phyloP scores from a whole-genome alignment of 2,797 vertebrate genomes.

The Spheniscus humboldti region DNA sequence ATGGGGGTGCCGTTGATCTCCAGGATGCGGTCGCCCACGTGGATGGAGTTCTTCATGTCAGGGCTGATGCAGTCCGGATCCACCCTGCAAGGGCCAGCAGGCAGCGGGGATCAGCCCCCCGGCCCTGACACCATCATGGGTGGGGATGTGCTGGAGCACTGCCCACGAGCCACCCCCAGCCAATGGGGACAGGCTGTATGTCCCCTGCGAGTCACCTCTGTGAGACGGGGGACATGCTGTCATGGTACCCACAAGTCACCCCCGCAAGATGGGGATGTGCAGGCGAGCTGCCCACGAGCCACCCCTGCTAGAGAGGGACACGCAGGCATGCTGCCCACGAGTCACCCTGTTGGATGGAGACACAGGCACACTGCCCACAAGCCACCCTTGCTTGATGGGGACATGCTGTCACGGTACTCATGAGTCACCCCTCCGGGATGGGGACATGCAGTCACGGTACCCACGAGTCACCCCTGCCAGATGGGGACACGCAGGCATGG shows the following conservation, averaged over 20 bases:
- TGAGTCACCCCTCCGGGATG: neutral
- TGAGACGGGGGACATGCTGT: neutral
- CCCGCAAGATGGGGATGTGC: fast-evolving
- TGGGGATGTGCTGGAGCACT: neutral
- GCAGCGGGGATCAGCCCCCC: neutral
- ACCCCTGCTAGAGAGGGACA: neutral
- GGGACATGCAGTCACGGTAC: neutral
- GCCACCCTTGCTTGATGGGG: neutral
- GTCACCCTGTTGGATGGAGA: neutral
- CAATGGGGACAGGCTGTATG: neutral
- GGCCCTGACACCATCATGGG: fast-evolving
- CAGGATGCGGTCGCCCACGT: slow-evolving; percentile 92
- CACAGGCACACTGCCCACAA: neutral
- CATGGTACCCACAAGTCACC: neutral
- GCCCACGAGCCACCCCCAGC: neutral
- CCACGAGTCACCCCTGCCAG: neutral
- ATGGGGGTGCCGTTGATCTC: slow-evolving; percentile 98
- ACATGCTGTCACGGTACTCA: fast-evolving
- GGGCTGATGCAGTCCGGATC: slow-evolving; percentile 92
- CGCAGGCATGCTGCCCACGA: neutral
- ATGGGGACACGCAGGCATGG: fast-evolving
- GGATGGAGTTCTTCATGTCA: slow-evolving; percentile 95
- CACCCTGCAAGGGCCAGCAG: slow-evolving; percentile 69
- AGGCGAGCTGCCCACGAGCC: neutral
- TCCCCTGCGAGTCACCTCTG: neutral